Conservation (phyloP, 2,113 vertebrate species). For the Cathartes aura region DNA sequence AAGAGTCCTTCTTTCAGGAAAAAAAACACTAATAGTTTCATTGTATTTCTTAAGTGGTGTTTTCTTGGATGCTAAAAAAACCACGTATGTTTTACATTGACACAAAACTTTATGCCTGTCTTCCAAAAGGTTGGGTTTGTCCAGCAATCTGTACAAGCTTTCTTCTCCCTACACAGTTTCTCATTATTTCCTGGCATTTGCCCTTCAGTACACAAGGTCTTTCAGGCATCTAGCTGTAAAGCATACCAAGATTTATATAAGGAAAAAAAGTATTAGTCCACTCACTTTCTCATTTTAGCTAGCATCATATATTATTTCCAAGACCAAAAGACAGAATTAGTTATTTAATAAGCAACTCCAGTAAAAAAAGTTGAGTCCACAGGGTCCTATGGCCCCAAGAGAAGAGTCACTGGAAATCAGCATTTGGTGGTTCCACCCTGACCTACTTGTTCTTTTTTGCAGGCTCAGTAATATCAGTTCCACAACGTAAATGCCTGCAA, state of each 20-base stretch:
- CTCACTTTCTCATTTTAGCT: not conserved
- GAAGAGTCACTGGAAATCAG: not conserved
- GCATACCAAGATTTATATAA: not conserved
- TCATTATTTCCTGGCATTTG: not conserved
- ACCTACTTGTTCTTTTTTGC: not conserved
- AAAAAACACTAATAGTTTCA: not conserved
- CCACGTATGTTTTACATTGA: not conserved
- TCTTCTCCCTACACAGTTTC: not conserved
- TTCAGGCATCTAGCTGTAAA: not conserved
- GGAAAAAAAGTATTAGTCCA: too few species aligned
- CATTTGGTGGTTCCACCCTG: not conserved
- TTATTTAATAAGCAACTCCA: not conserved
- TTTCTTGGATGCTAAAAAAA: not conserved
- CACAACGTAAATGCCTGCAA: not conserved
- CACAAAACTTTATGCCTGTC: not conserved
- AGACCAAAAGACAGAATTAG: not conserved
- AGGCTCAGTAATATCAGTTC: not conserved
- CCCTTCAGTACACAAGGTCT: not conserved
- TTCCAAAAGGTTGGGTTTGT: not conserved
- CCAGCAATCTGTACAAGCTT: not conserved
- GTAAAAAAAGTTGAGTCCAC: not conserved
- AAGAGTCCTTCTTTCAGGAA: not conserved
- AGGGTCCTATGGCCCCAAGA: not conserved
- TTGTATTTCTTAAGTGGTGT: not conserved
- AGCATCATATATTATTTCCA: not conserved